These are phyloP conservation scores for Polydrusus tereticollis DNA, from an alignment of 2,888 invertebrate species.

Conservation along the genomic window DNA sequence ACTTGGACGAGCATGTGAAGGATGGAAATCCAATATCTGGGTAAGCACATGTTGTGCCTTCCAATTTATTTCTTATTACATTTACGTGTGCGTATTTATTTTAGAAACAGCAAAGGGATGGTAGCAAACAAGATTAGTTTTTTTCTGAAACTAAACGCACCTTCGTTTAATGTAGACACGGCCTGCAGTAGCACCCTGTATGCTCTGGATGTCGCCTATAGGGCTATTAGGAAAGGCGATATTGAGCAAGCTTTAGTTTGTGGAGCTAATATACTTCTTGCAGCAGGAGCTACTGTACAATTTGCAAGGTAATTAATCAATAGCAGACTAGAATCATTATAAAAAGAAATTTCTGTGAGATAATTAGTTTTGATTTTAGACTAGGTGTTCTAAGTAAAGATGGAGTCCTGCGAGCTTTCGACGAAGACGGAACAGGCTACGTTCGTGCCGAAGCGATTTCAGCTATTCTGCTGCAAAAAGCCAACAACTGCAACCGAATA, in stretches of 20 bases:
- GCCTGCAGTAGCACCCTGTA: slow-evolving; percentile 95
- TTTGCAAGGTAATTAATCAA: slow-evolving; percentile 75
- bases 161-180: slow-evolving; percentile 90
- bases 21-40: slow-evolving; percentile 30
- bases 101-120: slow-evolving; percentile 80
- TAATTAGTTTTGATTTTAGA: slow-evolving; percentile 61
- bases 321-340: no score
- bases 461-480: slow-evolving; percentile 80
- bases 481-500: slow-evolving; percentile 65
- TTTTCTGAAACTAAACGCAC: slow-evolving; percentile 88
- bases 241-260: slow-evolving; percentile 93
- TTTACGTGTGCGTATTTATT: slow-evolving; percentile 13
- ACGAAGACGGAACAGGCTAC: slow-evolving; percentile 85
- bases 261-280: slow-evolving; percentile 86
- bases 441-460: slow-evolving; percentile 84
- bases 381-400: slow-evolving; percentile 85
- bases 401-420: slow-evolving; percentile 92
- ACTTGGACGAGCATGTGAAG: slow-evolving; percentile 69
- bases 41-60: slow-evolving; percentile 9
- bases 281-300: slow-evolving; percentile 89
- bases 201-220: slow-evolving; percentile 87
- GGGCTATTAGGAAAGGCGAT: slow-evolving; percentile 81
- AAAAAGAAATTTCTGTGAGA: no score
- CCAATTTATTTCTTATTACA: no score
- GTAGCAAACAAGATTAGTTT: slow-evolving; percentile 92